phyloP scores from a whole-genome alignment of 1,140 invertebrate species.

The Rhysida immarginata region DNA sequence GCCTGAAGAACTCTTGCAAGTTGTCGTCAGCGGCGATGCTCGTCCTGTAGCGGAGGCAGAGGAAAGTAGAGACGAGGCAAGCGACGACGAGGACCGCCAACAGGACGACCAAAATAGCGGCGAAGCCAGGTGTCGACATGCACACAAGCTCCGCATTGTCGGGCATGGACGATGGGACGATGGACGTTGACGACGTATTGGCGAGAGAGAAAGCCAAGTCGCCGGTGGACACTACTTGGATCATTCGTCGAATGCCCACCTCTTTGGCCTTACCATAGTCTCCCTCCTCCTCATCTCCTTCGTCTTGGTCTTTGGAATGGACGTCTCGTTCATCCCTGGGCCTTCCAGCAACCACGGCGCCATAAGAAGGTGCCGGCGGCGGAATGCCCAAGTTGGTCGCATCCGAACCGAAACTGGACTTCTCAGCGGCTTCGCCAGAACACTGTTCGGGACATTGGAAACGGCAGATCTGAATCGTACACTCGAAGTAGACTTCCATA shows the following conservation, averaged over 20 bases:
- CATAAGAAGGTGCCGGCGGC: not conserved
- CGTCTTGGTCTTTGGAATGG: constrained; percentile 1
- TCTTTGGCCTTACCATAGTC: constrained; percentile 11
- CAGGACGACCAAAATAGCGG: constrained; percentile 62
- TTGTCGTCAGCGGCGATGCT: too few relatives aligned
- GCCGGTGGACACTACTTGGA: constrained; percentile 63
- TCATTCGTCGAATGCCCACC: constrained; percentile 21
- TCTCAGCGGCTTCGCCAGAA: constrained; percentile 34
- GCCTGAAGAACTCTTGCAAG: too few relatives aligned
- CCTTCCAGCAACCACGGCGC: constrained; percentile 5
- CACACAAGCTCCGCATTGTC: constrained; percentile 51
- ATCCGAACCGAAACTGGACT: constrained; percentile 14
- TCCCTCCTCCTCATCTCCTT: not conserved
- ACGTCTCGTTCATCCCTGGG: constrained; percentile 3
- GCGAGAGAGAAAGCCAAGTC: constrained; percentile 66
- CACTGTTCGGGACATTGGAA: constrained; percentile 85
- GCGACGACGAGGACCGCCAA: constrained; percentile 62
- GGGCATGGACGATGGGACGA: constrained; percentile 42
- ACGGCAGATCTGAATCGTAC: constrained; percentile 84
- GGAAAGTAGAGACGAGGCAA: constrained; percentile 63
- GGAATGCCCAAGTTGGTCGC: not conserved
- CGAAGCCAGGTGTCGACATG: constrained; percentile 80
- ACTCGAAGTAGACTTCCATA: constrained; percentile 93
- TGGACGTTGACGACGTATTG: constrained; percentile 32
- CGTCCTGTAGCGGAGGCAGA: constrained; percentile 47